These are phyloP conservation scores for Drosophila insularis DNA, from an alignment of 1,140 invertebrate genomes.

Conservation along the genomic window DNA sequence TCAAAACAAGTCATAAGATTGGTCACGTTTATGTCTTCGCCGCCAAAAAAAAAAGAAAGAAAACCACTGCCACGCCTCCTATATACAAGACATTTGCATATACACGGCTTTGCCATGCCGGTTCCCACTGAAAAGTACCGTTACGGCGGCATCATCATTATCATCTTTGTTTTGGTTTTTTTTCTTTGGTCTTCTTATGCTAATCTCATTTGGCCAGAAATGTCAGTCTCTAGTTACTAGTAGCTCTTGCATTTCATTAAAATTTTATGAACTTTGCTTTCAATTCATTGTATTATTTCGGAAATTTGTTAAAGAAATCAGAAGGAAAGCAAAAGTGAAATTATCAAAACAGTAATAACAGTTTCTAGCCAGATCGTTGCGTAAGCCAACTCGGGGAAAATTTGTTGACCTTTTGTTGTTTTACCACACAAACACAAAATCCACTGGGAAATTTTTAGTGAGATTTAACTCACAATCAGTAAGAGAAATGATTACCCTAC, in stretches of 20 bases:
- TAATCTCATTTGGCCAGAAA: conserved; percentile 65
- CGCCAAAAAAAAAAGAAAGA: conserved; percentile 17
- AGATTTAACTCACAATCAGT: background rate
- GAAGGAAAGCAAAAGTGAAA: conserved; percentile 67
- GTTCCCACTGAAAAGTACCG: conserved; percentile 28
- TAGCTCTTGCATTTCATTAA: conserved; percentile 46
- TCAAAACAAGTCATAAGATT: conserved; percentile 59
- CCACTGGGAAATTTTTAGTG: background rate
- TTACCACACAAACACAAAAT: background rate
- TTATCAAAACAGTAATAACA: conserved; percentile 17
- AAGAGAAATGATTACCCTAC: background rate
- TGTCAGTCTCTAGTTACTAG: conserved; percentile 16
- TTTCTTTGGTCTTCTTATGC: conserved; percentile 46
- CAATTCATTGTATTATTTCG: conserved; percentile 37
- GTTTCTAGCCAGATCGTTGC: conserved; percentile 41
- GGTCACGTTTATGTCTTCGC: conserved; percentile 65
- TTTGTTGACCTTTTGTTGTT: conserved; percentile 27
- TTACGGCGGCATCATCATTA: conserved; percentile 32
- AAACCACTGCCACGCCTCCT: conserved; percentile 10
- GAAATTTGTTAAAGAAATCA: conserved; percentile 29
- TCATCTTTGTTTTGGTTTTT: conserved; percentile 22
- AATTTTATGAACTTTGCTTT: conserved; percentile 31
- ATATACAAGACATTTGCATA: conserved; percentile 44
- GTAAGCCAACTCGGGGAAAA: conserved; percentile 37
- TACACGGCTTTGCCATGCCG: conserved; percentile 20